A percentile compares a stretch with the other conserved stretches of the same genome.
Evolutionary conservation across 2,113 vertebrate species (phyloP).

Genomic region (Amphiprion percula): DNA sequence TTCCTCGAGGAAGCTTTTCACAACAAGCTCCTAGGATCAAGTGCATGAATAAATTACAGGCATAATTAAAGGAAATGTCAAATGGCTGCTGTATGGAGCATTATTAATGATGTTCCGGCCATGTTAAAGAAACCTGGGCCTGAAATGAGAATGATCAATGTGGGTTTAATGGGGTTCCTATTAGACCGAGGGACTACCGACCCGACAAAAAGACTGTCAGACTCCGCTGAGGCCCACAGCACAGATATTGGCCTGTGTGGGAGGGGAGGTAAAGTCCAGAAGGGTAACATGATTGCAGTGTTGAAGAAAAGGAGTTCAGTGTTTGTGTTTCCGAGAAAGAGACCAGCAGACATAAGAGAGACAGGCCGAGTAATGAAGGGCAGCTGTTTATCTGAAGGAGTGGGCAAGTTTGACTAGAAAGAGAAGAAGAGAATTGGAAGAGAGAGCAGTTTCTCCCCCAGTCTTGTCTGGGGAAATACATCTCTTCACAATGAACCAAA

Average conservation of each 20-base stretch:
- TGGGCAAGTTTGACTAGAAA: constrained; percentile 21
- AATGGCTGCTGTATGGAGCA: constrained; percentile 78
- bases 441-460: constrained; percentile 37
- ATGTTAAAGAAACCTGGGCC: constrained; percentile 73
- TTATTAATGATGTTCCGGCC: constrained; percentile 79
- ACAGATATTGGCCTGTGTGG: constrained; percentile 48
- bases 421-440: constrained; percentile 32
- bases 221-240: constrained; percentile 57
- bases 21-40: constrained; percentile 84
- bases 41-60: constrained; percentile 87
- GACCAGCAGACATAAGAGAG: neutral
- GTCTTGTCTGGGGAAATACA: constrained; percentile 57
- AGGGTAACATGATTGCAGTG: constrained; percentile 27
- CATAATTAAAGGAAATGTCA: constrained; percentile 88
- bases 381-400: constrained; percentile 34
- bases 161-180: constrained; percentile 74
- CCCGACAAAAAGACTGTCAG: constrained; percentile 69
- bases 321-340: constrained; percentile 30
- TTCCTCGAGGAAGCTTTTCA: constrained; percentile 83
- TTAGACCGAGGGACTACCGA: constrained; percentile 60
- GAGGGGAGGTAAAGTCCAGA: constrained; percentile 21
- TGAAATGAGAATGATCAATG: constrained; percentile 79
- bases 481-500: constrained; percentile 67
- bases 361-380: constrained; percentile 37
- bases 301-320: constrained; percentile 35